Evolutionary conservation across 2,888 invertebrate genomes (phyloP), one percentile per base, ranked within the genome.

Genomic region (Diplolepis rosae): DNA sequence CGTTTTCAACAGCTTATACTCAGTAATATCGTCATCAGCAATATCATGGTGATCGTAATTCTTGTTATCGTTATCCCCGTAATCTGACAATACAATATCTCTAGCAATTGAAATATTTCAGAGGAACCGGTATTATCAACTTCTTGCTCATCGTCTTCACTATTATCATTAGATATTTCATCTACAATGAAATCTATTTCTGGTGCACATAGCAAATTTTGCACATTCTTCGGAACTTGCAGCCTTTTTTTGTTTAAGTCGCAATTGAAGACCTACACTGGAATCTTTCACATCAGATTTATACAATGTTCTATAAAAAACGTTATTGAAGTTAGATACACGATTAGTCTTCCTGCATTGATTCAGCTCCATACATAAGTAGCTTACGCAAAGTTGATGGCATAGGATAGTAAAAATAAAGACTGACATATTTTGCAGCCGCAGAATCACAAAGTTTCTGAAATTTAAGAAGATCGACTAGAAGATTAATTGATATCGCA

Each of bases 331-430:
- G 18, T 42, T 48, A 22, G 4, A 4, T 48, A 68, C 70, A 67
- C 69, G 68, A 22, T 18, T 48, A 30, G 18, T 18, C 15, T 71
- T 71, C 50, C 71, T 71, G 24, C 13, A 68, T 71, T 30, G 65
- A 65, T 27, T 68, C 45, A 35, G 30, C 68, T 30, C 28, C 50
- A 42, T 71, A 65, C 27, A 71, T 50, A 35, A 72, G 61, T n/a
- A 69, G 22, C 32, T 69, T 69, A 35, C 69, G 72, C n/a, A 71
- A 15, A 13, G 68, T 65, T 71, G 71, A 24, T 22, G 68, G 54
- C 68, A 71, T 71, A 9, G 42, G 30, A 30, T 65, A 71, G 65
- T 52, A 71, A 48, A 45, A 22, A 52, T 71, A 68, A n/a, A 27
- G 27, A 27, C 27, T 35, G 15, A 71, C 68, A 54, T 68, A 71